Evolutionary conservation across 1,140 invertebrate species (phyloP).

Genomic region (Arion vulgaris): DNA sequence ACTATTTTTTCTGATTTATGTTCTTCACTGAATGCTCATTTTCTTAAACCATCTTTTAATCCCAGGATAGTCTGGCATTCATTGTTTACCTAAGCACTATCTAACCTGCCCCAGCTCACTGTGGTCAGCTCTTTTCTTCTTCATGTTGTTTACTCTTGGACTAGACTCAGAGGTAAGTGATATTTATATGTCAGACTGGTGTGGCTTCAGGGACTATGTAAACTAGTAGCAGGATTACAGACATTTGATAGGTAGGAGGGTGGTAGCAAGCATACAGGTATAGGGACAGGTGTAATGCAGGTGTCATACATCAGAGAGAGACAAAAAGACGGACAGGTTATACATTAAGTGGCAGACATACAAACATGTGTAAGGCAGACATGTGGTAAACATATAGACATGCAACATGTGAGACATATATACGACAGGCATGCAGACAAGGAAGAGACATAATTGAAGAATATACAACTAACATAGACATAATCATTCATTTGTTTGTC

Average conservation of each 20-base stretch:
- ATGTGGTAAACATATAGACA: no score
- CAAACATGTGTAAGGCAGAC: no score
- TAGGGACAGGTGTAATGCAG: no score
- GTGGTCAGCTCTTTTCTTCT: conserved; percentile 89
- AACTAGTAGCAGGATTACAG: no score
- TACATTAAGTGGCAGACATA: neutral
- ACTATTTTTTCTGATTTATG: no score
- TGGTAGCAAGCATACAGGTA: no score
- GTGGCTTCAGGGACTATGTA: neutral
- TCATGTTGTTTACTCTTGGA: conserved; percentile 94
- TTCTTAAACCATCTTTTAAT: neutral
- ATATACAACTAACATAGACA: no score
- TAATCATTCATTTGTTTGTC: no score
- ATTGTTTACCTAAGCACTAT: conserved; percentile 90
- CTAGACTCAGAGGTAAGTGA: conserved; percentile 86
- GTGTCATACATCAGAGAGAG: no score
- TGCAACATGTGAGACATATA: neutral
- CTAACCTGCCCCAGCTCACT: conserved; percentile 83
- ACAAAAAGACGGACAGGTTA: neutral
- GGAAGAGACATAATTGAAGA: conserved; percentile 1
- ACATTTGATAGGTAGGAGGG: neutral
- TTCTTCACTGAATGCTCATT: neutral
- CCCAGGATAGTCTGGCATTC: conserved; percentile 85
- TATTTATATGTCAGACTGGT: neutral
- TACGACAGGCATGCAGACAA: conserved; percentile 4